Base-by-base conservation (phyloP, 1,140 invertebrate genomes). In the Charaxes varanes region DNA sequence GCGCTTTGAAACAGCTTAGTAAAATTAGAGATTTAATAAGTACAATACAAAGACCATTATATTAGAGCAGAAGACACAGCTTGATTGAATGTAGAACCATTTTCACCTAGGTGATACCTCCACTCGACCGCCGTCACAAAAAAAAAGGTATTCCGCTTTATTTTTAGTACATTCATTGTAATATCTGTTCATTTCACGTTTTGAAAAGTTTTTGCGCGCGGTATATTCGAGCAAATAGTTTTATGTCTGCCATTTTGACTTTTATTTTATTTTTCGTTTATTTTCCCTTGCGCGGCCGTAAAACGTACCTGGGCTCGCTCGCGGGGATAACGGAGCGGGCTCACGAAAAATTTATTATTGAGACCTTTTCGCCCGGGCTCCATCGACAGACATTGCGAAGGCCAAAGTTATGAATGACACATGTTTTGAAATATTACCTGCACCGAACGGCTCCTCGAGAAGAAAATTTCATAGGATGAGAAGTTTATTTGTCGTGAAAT, bases 261-360 rank as follows among this genome's bases (percentile, higher is more conserved):
- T 83, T 83, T 80, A 83, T 82, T 82, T 82, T 79, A 78, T 79
- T 80, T 82, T 82, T 83, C 76, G 73, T 80, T 80, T 80, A 83
- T 83, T 77, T 79, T 80, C 76, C 71, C 68, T 78, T 62, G 73
- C 62, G 69, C 73, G 73, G 71, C 72, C 73, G 65, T 83, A 83
- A 83, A 83, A 74, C 68, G 71, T 80, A 80, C 76, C 73, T 77
- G 73, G 63, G 62, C 55, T 60, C 62, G 66, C 69, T 67, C 57
- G 64, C 70, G 69, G 66, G 70, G 69, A 78, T 76, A 72, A 72
- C 66, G 60, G 65, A 68, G 62, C 69, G 58, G 68, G 78, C 66
- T 83, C 74, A 77, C 63, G 76, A 77, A 76, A 83, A 80, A 83
- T 83, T 80, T 83, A 83, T 82, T 82, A 82, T 80, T 79, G 73